Evolutionary conservation across 2,888 invertebrate genomes (phyloP), one percentile per base, ranked within the genome.

Genomic region (Eueremaeus valkanovi): DNA sequence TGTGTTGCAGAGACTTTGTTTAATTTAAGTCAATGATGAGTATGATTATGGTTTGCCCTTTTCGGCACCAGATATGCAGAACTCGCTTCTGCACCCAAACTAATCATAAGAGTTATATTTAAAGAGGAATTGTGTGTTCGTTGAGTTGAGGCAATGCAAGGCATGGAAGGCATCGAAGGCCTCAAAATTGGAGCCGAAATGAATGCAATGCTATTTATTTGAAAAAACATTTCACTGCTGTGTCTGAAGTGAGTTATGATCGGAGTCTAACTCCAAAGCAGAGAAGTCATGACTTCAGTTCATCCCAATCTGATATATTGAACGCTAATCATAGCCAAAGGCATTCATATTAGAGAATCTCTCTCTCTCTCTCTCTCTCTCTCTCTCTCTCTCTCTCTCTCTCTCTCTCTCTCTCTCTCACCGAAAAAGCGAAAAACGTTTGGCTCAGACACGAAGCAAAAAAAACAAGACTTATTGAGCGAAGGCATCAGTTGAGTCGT

Each of bases 371-470:
- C 63, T 63, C 63, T 63, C 63, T 63, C 63, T 63, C 63, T 63
- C 63, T 63, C 63, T 63, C 63, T 33, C 63, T 63, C 63, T 63
- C 63, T 63, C 63, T 55, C 55, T 55, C 55, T 55, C 55, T 55
- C 55, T 55, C 55, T 55, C 8, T 55, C 51, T 51, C 51, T 51
- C 51, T 18, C 51, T 11, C 18, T 18, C 58, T n/a, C n/a, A n/a
- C n/a, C n/a, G n/a, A n/a, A n/a, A n/a, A n/a, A n/a, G n/a, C n/a
- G n/a, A n/a, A n/a, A n/a, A n/a, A n/a, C n/a, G n/a, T n/a, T n/a
- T n/a, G n/a, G 58, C 27, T 27, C 21, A 11, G 27, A 58, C 58
- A 24, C 24, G 9, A 58, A 27, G 6, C 6, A 58, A 58, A 24
- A 58, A 58, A 16, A 58, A 29, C 6, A 58, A n/a, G n/a, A n/a